Evolutionary conservation across 2,113 vertebrate species (phyloP).

Genomic region (Ploceus nigricollis): DNA sequence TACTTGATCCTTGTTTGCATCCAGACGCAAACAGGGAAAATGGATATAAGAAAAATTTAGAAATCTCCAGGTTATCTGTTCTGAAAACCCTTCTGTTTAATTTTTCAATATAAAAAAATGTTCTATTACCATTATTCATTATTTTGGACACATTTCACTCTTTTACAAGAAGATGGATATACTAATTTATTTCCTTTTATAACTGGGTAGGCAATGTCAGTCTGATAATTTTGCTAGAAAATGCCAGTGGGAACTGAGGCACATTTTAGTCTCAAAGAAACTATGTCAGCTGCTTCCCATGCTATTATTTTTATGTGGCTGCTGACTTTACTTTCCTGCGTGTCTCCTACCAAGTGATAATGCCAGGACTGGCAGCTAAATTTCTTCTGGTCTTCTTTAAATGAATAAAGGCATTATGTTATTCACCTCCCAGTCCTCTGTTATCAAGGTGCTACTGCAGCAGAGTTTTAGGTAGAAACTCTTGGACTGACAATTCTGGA

Average conservation of each 20-base stretch:
- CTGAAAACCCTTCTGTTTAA: rapidly evolving
- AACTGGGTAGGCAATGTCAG: background rate
- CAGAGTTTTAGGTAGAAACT: background rate
- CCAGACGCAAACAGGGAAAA: background rate
- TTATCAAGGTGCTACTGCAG: background rate
- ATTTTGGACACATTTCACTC: background rate
- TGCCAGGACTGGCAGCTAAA: background rate
- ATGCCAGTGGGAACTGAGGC: background rate
- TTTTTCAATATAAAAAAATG: background rate
- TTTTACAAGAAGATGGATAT: background rate
- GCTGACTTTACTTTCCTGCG: background rate
- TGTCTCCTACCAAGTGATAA: background rate
- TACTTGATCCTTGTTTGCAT: background rate
- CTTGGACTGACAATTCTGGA: background rate
- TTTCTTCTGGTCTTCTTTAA: background rate
- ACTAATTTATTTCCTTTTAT: background rate
- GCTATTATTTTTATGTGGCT: background rate
- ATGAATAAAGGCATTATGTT: background rate
- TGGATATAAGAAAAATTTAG: background rate
- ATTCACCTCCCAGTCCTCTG: background rate
- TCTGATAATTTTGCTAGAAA: background rate
- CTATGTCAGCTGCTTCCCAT: background rate
- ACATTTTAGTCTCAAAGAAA: background rate
- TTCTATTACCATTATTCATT: background rate
- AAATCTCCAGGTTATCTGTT: background rate